Evolutionary conservation across 2,797 vertebrate species (phyloP).

Genomic region (Phalanger gymnotis): DNA sequence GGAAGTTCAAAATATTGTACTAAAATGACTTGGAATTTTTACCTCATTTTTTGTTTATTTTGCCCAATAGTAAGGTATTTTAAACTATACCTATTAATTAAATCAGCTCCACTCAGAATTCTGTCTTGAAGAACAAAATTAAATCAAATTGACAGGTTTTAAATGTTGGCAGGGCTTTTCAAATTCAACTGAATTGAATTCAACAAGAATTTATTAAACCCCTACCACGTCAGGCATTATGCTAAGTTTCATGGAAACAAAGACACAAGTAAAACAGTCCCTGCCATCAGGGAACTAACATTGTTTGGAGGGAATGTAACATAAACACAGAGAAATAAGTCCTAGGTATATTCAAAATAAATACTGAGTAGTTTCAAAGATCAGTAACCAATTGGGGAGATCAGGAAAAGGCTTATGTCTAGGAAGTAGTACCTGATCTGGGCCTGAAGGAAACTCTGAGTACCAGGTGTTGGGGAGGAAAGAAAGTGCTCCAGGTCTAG

Average conservation of each 20-base stretch:
- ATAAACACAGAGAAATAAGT: neutral
- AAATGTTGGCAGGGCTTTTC: neutral
- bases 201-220: neutral
- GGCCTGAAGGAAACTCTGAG: neutral
- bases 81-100: slow-evolving; percentile 18
- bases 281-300: neutral
- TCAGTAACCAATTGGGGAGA: neutral
- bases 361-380: neutral
- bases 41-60: neutral
- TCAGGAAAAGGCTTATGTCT: neutral
- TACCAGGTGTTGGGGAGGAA: neutral
- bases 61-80: neutral
- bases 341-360: neutral
- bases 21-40: neutral
- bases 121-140: neutral
- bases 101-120: neutral
- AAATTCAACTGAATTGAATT: neutral
- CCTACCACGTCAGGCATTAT: neutral
- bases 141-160: neutral
- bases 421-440: neutral
- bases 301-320: neutral
- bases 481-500: neutral
- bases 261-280: neutral
- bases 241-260: neutral
- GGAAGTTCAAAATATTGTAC: neutral